Evolutionary conservation across 2,797 vertebrate genomes (phyloP).

Genomic region (Rhinatrema bivittatum): DNA sequence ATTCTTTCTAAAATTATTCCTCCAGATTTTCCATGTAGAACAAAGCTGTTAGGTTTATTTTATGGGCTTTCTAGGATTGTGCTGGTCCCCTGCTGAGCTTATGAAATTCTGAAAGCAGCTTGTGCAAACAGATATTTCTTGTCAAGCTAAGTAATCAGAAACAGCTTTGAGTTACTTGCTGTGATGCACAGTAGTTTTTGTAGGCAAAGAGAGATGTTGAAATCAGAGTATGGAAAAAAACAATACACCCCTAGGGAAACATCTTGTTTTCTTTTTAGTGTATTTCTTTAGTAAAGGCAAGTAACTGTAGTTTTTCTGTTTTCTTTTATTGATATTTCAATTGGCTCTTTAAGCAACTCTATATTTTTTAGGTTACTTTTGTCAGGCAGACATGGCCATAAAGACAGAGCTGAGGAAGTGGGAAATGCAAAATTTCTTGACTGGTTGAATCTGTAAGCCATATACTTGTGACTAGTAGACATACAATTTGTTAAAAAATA

Average conservation of each 20-base stretch:
- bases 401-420: no score
- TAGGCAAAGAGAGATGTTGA: not conserved
- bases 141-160: slow-evolving; percentile 2
- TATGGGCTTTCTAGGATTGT: slow-evolving; percentile 8
- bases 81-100: slow-evolving; percentile 9
- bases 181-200: not conserved
- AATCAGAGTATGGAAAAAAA: not conserved
- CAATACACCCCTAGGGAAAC: not conserved
- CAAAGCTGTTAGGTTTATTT: slow-evolving; percentile 7
- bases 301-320: not conserved
- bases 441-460: no score
- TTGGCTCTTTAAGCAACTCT: no score
- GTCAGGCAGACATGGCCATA: no score
- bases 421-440: no score
- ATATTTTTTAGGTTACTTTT: no score
- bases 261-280: not conserved
- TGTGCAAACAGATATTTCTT: slow-evolving; percentile 11
- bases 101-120: slow-evolving; percentile 4
- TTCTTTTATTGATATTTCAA: not conserved
- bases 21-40: slow-evolving; percentile 13
- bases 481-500: no score
- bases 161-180: not conserved
- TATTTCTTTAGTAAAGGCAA: not conserved
- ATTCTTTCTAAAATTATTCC: slow-evolving; percentile 15
- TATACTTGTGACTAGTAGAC: no score